Evolutionary conservation across 2,888 invertebrate species (phyloP), one percentile per base, ranked within the genome.

Genomic region (Apamea crenata): DNA sequence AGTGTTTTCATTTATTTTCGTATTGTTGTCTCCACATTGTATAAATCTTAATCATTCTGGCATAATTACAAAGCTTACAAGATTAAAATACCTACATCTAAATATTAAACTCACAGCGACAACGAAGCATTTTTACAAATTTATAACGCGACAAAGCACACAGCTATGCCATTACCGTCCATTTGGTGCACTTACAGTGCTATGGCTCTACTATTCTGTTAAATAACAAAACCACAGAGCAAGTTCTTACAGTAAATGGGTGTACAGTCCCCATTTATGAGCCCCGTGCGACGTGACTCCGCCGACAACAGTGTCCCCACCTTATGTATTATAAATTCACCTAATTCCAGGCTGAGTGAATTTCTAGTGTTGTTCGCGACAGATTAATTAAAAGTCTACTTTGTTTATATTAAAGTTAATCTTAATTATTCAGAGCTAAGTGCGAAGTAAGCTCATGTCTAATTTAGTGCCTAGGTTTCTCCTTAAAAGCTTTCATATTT

Each of bases 171-270:
- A 91, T 92, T 93, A 93, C 87, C 91, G 89, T 91, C 92, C 92
- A 93, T 90, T 92, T 90, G 87, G 88, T 91, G 92, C 93, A 93
- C 93, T 93, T 91, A 92, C 85, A 82, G 81, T 78, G 47, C 82
- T 75, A 82, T 80, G 80, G 80, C 72, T 82, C 77, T 81, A 84
- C 87, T 72, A 73, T 82, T 78, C 82, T 89, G 89, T 89, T 92
- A 92, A 93, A 92, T 92, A 93, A 92, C 92, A 91, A 90, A 91
- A 88, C 88, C 86, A 83, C 78, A 61, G 85, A 80, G 80, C 74
- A 82, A 89, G 88, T 90, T 89, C 86, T 87, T 84, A 84, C 84
- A 71, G 85, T 63, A 86, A 88, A 88, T 88, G 84, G 84, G 76
- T 74, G 78, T 82, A 87, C 84, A 72, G 80, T 80, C 84, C 81